These are phyloP conservation scores for Peromyscus eremicus DNA, from an alignment of 2,797 vertebrate genomes.

Conservation along the genomic window DNA sequence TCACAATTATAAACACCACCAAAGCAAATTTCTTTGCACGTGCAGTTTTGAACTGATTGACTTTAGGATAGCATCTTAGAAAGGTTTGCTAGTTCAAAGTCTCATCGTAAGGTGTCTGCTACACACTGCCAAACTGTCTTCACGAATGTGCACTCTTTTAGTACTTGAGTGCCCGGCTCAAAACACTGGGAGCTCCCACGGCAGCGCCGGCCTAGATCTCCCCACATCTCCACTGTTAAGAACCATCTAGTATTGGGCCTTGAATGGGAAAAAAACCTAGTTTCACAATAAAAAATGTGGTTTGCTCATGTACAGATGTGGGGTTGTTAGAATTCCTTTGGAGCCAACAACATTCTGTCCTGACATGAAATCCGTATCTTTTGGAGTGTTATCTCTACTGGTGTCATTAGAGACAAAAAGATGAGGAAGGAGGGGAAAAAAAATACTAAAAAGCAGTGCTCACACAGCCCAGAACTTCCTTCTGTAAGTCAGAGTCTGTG, in stretches of 20 bases:
- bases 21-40: not conserved
- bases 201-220: not conserved
- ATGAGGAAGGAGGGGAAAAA: not conserved
- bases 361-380: not conserved
- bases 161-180: not conserved
- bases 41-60: not conserved
- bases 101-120: not conserved
- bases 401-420: not conserved
- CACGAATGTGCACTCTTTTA: not conserved
- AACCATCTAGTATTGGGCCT: too few relatives aligned
- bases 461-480: not conserved
- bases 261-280: not conserved
- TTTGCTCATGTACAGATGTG: not conserved
- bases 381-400: not conserved
- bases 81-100: not conserved
- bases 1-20: not conserved
- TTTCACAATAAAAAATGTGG: not conserved
- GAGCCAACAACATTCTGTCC: not conserved
- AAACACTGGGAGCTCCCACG: not conserved
- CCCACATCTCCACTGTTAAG: not conserved
- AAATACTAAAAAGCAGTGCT: not conserved
- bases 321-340: not conserved
- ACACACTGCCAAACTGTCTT: constrained; percentile 16
- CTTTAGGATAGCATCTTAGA: constrained; percentile 1
- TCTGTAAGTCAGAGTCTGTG: not conserved